phyloP scores from a whole-genome alignment of 2,113 vertebrate genomes.

The Rhadina sibilatrix region DNA sequence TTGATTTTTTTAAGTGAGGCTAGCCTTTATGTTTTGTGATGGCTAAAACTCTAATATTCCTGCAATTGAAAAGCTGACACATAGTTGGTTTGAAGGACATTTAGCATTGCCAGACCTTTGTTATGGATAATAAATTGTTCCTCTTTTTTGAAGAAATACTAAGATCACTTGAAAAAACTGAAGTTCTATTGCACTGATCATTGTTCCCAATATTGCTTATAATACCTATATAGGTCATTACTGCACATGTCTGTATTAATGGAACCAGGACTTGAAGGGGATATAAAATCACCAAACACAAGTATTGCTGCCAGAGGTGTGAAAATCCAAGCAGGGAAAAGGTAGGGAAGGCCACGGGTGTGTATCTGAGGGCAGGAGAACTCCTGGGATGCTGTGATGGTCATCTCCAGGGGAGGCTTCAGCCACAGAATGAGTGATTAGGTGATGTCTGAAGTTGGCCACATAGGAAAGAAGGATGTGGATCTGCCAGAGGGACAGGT shows the following conservation, averaged over 20 bases:
- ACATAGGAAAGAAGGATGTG: neutral
- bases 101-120: neutral
- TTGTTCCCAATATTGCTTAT: neutral
- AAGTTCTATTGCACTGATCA: neutral
- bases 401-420: neutral
- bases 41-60: neutral
- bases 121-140: neutral
- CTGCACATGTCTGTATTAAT: neutral
- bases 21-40: neutral
- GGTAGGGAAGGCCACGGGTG: neutral
- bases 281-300: neutral
- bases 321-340: neutral
- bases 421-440: neutral
- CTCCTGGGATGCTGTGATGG: rapidly evolving
- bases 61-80: neutral
- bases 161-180: neutral
- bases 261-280: neutral
- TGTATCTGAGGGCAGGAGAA: neutral
- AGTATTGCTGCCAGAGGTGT: neutral
- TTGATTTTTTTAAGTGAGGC: neutral
- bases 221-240: neutral
- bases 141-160: neutral
- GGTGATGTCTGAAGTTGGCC: neutral
- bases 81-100: neutral
- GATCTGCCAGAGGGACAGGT: neutral